Evolutionary conservation across 1,140 invertebrate species (phyloP), one percentile per base, ranked within the genome.

Genomic region (Drosophila kurseongensis): DNA sequence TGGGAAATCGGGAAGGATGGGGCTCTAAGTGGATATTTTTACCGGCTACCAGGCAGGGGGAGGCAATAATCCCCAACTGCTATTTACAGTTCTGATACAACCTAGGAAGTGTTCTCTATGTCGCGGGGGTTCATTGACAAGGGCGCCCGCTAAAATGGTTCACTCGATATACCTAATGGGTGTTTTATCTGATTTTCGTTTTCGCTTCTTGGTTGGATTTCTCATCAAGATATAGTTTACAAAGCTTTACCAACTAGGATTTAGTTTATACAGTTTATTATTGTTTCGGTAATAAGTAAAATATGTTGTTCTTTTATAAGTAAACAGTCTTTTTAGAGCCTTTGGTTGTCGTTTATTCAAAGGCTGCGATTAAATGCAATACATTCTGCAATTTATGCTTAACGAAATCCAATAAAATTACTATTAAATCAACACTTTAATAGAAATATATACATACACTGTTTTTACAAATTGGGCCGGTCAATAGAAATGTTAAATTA

Each of bases 101-200:
- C 84, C 84, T 89, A 89, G 74, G 61, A 65, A 89, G 80, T 89
- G 85, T 66, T 12, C 45, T 68, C 44, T 61, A 65, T 23, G 32
- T 38, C 38, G 52, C 63, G 60, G 75, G 62, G 47, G 27, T 60
- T 60, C 68, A 80, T 80, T 77, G 44, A 66, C 75, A 82, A 50
- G 60, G 61, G 73, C 51, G 58, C 61, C 69, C 83, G 83, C 78
- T 73, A 77, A 65, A 66, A 68, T 68, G 66, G 80, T 78, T 89
- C 84, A 89, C 84, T 89, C 84, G 77, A 78, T 73, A 84, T 90
- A 89, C 84, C 84, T 89, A 89, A 83, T 78, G 84, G 84, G 84
- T 89, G 84, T 80, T 86, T 76, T 66, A 13, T 60, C 67, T 84
- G 73, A 61, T 58, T 75, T 72, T 67, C 42, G 29, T 32, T 55